Evolutionary conservation across 2,888 invertebrate species (phyloP), one percentile per base, ranked within the genome.

Genomic region (Periphyllus acericola): DNA sequence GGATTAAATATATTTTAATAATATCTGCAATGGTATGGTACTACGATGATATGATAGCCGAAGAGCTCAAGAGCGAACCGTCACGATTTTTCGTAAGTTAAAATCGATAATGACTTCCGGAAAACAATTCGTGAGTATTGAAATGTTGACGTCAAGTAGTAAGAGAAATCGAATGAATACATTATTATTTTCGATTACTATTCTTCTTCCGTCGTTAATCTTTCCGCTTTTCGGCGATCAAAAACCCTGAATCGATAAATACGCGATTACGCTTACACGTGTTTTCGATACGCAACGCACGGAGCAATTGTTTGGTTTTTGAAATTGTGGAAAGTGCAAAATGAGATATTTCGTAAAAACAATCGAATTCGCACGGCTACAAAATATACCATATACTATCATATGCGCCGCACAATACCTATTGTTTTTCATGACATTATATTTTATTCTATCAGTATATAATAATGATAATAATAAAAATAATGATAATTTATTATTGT

Each of bases 341-440:
- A 60, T 25, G 25, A 60, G 25, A 9, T 60, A 75, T 40, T 75
- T 75, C 36, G 36, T 29, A 75, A 29, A 75, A 78, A 78, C 32
- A 52, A 76, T 76, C 29, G 19, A 78, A 78, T 78, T 46, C 40
- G 32, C 21, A 78, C 52, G 52, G 19, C 52, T 52, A 78, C 52
- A 19, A 46, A 76, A 76, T 76, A n/a, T 46, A 76, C 46, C 29
- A 29, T 55, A n/a, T n/a, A n/a, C n/a, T n/a, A n/a, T n/a, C n/a
- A n/a, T 4, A 76, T 29, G 75, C 40, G 9, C 29, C 9, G 21
- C 32, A 78, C 78, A 78, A 55, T 78, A 55, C 25, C 78, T 32
- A 78, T 78, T 78, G 78, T 78, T 78, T 78, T 71, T 71, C 32
- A 14, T 32, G 17, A 71, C 68, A 14, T 32, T n/a, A 25, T 25